Base-by-base conservation (phyloP, 2,888 invertebrate species). In the Cantharis nigra region DNA sequence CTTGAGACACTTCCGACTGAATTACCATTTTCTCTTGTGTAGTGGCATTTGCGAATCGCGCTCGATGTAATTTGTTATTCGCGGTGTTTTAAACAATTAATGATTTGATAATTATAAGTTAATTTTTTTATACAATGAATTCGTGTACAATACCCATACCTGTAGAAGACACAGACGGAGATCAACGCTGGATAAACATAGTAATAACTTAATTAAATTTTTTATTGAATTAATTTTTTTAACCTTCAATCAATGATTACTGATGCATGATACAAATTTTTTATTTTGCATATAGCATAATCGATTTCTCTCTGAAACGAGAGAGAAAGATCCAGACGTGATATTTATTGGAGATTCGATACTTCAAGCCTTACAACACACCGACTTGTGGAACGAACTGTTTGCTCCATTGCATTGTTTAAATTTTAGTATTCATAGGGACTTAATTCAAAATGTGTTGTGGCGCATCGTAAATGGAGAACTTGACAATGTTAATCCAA, bases 401-500 rank as follows among this genome's bases (percentile, higher is more conserved):
- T 97, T 97, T 91, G 96, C 95, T 76, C 97, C 97, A 1, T 91
- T 98, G 87, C 97, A 98, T 88, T 95, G 96, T 87, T 92, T 97
- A 83, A 97, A 97, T 89, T 96, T 96, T 89, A 97, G 97, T 83
- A 95, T 97, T 85, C 94, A 96, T 82, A 94, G 93, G 80, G 97
- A 98, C 89, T 92, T 93, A 86, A 95, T 96, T 62, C 95, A 97
- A 87, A 94, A 98, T 91, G 93, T 97, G 13, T 89, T 98, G 63
- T 98, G 97, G 97, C 91, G 98, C 83, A 92, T 97, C 69, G 91
- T 92, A 85, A 96, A 98, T 89, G 97, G 97, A 72, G 97, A 97
- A 89, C 89, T 98, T 84, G 97, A 97, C 87, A 92, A 94, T 89
- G 93, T 97, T 80, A 93, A 94, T 86, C 97, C 97, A 9, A 97